Evolutionary conservation across 2,888 invertebrate species (phyloP).

Genomic region (Sipha maydis): DNA sequence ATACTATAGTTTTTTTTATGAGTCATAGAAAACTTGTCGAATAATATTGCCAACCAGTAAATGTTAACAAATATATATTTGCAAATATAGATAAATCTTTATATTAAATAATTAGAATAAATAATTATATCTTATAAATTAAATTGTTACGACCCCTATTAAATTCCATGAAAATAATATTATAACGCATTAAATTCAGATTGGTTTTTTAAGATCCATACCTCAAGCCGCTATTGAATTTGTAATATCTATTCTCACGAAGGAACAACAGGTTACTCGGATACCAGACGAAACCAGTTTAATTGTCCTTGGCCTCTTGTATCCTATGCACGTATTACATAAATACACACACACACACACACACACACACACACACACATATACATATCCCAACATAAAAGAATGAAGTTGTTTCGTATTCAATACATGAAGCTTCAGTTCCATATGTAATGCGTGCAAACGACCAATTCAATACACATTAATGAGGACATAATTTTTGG

Average conservation of each 20-base stretch:
- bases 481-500: slow-evolving; percentile 61
- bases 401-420: slow-evolving; percentile 57
- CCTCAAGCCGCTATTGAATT: slow-evolving; percentile 49
- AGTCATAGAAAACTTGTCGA: neutral
- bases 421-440: slow-evolving; percentile 32
- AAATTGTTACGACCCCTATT: slow-evolving; percentile 43
- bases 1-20: no score
- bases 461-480: slow-evolving; percentile 47
- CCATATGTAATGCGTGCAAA: slow-evolving; percentile 24
- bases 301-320: slow-evolving; percentile 60
- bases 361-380: neutral
- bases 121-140: slow-evolving; percentile 54
- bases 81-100: neutral
- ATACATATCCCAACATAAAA: neutral
- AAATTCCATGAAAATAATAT: slow-evolving; percentile 15
- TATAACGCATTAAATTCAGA: slow-evolving; percentile 47
- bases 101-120: slow-evolving; percentile 49
- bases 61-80: neutral
- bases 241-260: slow-evolving; percentile 51
- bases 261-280: slow-evolving; percentile 33
- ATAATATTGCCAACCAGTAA: neutral
- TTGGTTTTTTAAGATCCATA: slow-evolving; percentile 56
- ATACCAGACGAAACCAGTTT: slow-evolving; percentile 60
- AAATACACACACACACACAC: neutral
- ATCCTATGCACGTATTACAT: slow-evolving; percentile 19